phyloP scores from a whole-genome alignment of 2,797 vertebrate genomes.

The Xenentodon cancila region DNA sequence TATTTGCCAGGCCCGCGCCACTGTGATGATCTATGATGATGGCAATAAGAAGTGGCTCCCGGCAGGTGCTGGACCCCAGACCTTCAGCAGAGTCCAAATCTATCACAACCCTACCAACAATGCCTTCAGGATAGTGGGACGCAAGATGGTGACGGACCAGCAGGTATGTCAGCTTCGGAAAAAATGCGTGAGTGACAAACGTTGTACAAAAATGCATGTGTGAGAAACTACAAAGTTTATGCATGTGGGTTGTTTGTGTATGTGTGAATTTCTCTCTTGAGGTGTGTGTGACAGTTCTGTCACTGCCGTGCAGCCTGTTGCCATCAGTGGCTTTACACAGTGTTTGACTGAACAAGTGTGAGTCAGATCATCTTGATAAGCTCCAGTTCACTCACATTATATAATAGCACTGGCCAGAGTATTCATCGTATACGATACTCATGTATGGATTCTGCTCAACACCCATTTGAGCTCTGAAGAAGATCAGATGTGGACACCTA shows the following conservation, averaged over 20 bases:
- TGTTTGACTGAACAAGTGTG: slow-evolving; percentile 25
- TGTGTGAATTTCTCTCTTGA: not conserved
- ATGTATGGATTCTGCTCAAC: no score
- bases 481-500: no score
- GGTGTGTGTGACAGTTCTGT: not conserved
- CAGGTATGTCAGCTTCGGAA: slow-evolving; percentile 81
- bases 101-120: slow-evolving; percentile 88
- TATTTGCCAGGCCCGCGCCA: slow-evolving; percentile 90
- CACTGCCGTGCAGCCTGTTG: slow-evolving; percentile 4
- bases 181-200: not conserved
- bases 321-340: slow-evolving; percentile 10
- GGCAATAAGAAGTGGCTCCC: slow-evolving; percentile 90
- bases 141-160: slow-evolving; percentile 92
- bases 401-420: not conserved
- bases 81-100: slow-evolving; percentile 92
- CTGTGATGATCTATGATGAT: slow-evolving; percentile 94
- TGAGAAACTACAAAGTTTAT: not conserved
- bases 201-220: not conserved
- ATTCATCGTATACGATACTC: no score
- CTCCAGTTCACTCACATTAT: slow-evolving; percentile 3
- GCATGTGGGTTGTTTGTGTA: not conserved
- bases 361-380: slow-evolving; percentile 27
- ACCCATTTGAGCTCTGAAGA: no score
- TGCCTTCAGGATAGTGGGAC: slow-evolving; percentile 90
- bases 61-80: slow-evolving; percentile 84